A percentile compares a stretch with the other conserved stretches of the same genome.
phyloP scores from a whole-genome alignment of 2,888 invertebrate genomes.

The Epinotia nisella region DNA sequence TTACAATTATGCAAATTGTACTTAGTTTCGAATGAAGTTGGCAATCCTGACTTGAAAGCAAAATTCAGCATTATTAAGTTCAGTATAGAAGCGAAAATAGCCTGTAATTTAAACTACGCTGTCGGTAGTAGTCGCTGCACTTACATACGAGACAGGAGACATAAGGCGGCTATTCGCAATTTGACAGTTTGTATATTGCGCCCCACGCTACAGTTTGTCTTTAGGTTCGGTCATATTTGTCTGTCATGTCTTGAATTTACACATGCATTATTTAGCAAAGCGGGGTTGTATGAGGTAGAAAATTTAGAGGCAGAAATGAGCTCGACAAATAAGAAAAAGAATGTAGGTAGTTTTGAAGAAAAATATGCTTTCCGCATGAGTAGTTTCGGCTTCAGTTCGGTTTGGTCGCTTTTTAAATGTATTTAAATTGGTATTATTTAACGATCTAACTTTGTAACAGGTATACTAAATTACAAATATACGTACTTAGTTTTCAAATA shows the following conservation, averaged over 20 bases:
- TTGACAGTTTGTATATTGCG: slow-evolving; percentile 49
- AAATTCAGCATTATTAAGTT: not conserved
- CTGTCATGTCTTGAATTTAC: slow-evolving; percentile 16
- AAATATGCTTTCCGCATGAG: not conserved
- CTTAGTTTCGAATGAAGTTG: slow-evolving; percentile 10
- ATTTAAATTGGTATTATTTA: too few relatives aligned
- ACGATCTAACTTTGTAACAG: too few relatives aligned
- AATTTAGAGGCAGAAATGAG: not conserved
- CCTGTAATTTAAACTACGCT: slow-evolving; percentile 13
- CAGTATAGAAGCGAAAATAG: not conserved
- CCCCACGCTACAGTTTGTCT: slow-evolving; percentile 26
- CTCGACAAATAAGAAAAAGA: not conserved
- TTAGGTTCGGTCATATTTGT: slow-evolving; percentile 31
- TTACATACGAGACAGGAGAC: slow-evolving; percentile 43
- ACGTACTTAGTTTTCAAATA: too few relatives aligned
- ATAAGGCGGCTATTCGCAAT: slow-evolving; percentile 50
- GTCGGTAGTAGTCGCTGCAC: slow-evolving; percentile 39
- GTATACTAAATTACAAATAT: too few relatives aligned
- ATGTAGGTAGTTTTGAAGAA: not conserved
- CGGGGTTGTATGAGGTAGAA: not conserved
- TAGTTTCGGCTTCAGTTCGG: not conserved
- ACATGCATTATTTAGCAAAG: slow-evolving; percentile 26
- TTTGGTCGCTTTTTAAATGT: not conserved
- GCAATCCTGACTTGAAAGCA: not conserved
- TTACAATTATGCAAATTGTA: slow-evolving; percentile 34